These are phyloP conservation scores for Peromyscus leucopus DNA, from an alignment of 2,113 vertebrate species.

Conservation along the genomic window DNA sequence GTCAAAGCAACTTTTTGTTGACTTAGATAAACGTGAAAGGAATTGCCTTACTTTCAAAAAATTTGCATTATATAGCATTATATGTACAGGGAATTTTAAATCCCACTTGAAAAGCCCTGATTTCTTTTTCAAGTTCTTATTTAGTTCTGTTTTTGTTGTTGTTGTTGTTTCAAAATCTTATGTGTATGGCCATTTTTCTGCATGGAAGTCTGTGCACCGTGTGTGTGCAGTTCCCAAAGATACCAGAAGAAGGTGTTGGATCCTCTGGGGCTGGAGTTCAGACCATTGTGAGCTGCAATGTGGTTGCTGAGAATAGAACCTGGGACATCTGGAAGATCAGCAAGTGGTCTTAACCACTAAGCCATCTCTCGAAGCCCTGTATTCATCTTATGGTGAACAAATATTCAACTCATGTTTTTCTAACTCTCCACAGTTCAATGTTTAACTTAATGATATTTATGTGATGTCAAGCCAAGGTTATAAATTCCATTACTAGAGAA, in stretches of 20 bases:
- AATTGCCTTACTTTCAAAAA: conserved; percentile 15
- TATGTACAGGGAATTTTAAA: conserved; percentile 14
- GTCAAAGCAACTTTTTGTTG: background rate
- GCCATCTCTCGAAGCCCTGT: background rate
- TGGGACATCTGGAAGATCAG: background rate
- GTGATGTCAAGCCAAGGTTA: background rate
- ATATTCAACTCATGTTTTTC: conserved; percentile 54
- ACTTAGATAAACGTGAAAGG: background rate
- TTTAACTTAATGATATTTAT: conserved; percentile 55
- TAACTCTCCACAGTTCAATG: conserved; percentile 1
- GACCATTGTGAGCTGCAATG: too few species aligned
- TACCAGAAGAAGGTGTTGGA: background rate
- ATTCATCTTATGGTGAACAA: conserved; percentile 48
- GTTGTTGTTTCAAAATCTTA: background rate
- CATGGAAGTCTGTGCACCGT: background rate
- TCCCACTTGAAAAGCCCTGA: background rate
- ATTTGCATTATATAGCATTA: background rate
- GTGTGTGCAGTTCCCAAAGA: background rate
- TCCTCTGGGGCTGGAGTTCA: background rate
- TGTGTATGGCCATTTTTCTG: background rate
- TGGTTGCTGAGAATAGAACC: background rate
- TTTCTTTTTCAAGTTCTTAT: conserved; percentile 38
- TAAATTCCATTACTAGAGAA: background rate
- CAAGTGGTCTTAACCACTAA: background rate
- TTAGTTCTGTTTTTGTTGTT: conserved; percentile 27